Base-by-base conservation (phyloP, 1,140 invertebrate genomes). In the Psix sp. region DNA sequence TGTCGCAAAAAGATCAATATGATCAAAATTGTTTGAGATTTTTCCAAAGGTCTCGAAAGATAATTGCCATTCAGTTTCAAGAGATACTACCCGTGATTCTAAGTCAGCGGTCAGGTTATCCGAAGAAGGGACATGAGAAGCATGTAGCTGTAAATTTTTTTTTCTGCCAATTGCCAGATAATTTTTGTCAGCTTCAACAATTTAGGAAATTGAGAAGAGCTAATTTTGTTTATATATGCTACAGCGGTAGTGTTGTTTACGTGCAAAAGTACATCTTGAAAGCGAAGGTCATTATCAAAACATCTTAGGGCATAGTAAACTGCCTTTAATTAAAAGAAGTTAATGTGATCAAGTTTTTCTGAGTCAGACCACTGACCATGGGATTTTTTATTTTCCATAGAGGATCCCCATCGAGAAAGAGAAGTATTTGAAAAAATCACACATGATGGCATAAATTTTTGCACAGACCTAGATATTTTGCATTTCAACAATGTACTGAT, bases 141-240 rank as follows among this genome's bases (percentile, higher is more conserved):
- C 59, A n/a, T 0, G 11, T 2, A 63, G 14, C 2, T 16, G 3
- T 1, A 63, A n/a, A 13, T 45, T 38, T 38, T 40, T 13, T 17
- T 0, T 17, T 52, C 57, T 42, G 57, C 56, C 56, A 43, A 49
- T 29, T 60, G 56, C 56, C 56, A 60, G 16, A 60, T 60, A 11
- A 36, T 40, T 49, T 33, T 48, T 1, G 36, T 43, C 6, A 60
- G 43, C 5, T 16, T 4, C 1, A 36, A 35, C 14, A 60, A 31
- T 14, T 48, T 60, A 5, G 56, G 43, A 3, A 39, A 13, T 40
- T 60, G 42, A 40, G 48, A 20, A 1, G 56, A 60, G 5, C 43
- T 43, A 33, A 48, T 48, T 17, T 60, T 60, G 11, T 60, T 60
- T 0, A 60, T 49, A 9, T 40, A 48, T n/a, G 56, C 35, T 0